Evolutionary conservation across 2,888 invertebrate genomes (phyloP).

Genomic region (Idaea straminata): DNA sequence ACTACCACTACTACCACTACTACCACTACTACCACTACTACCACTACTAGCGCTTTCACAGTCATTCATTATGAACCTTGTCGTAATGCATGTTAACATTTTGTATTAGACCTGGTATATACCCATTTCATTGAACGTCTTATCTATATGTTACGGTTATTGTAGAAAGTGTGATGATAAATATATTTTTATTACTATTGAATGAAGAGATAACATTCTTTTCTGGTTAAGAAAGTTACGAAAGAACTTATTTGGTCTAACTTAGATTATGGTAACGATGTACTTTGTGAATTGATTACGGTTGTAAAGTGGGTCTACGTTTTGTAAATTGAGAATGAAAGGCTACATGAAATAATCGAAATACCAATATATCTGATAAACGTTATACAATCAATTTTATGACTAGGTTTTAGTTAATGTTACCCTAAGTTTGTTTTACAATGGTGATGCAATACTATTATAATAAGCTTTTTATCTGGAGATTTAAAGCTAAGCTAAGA

Average conservation of each 20-base stretch:
- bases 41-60: background rate
- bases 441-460: background rate
- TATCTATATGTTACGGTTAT: constrained; percentile 49
- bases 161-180: constrained; percentile 44
- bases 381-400: background rate
- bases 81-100: background rate
- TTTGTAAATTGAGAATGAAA: background rate
- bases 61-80: background rate
- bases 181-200: constrained; percentile 52
- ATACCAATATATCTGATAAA: background rate
- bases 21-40: too few relatives aligned
- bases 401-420: background rate
- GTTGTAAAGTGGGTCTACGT: background rate
- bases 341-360: background rate
- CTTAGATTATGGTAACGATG: constrained; percentile 28
- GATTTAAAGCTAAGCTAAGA: too few relatives aligned
- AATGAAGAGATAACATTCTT: constrained; percentile 42
- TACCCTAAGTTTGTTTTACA: background rate
- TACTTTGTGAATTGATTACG: constrained; percentile 26
- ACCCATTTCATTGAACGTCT: constrained; percentile 40
- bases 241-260: constrained; percentile 21
- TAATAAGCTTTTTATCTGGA: background rate
- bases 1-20: too few relatives aligned
- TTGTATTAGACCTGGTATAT: constrained; percentile 24
- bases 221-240: constrained; percentile 36